phyloP scores from a whole-genome alignment of 2,113 vertebrate genomes.

The Prionailurus bengalensis region DNA sequence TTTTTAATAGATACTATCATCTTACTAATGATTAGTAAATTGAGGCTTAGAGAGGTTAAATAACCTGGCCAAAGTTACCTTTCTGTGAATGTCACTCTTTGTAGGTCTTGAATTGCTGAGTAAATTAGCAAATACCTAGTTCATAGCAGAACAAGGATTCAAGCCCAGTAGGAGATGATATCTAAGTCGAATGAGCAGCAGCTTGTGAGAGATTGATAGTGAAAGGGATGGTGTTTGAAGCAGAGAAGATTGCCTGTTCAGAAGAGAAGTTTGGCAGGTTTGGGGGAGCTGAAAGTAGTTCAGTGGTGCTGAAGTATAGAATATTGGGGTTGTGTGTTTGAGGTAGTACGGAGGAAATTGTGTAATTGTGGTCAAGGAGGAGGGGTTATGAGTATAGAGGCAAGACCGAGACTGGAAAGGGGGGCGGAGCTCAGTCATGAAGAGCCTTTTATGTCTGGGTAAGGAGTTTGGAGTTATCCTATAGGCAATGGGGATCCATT shows the following conservation, averaged over 20 bases:
- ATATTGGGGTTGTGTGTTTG: background rate
- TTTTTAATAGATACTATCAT: background rate
- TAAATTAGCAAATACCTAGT: background rate
- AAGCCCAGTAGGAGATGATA: background rate
- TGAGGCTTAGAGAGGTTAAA: background rate
- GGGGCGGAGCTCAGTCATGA: background rate
- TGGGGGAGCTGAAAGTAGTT: background rate
- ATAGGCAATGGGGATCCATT: background rate
- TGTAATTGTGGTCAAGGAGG: background rate
- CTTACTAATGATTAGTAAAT: background rate
- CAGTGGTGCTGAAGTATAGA: background rate
- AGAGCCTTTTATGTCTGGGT: background rate
- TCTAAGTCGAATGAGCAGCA: background rate
- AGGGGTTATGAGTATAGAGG: background rate
- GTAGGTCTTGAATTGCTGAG: background rate
- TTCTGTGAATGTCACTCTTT: background rate
- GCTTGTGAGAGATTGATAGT: background rate
- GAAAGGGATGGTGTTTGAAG: background rate
- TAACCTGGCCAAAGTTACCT: background rate
- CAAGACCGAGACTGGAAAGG: background rate
- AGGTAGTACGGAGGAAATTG: background rate
- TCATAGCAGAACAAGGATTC: background rate
- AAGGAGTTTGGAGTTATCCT: constrained; percentile 16
- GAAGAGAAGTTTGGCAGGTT: background rate
- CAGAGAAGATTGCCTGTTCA: background rate